Conservation (phyloP, 2,797 vertebrate species). For the Coccyzus lansbergi region DNA sequence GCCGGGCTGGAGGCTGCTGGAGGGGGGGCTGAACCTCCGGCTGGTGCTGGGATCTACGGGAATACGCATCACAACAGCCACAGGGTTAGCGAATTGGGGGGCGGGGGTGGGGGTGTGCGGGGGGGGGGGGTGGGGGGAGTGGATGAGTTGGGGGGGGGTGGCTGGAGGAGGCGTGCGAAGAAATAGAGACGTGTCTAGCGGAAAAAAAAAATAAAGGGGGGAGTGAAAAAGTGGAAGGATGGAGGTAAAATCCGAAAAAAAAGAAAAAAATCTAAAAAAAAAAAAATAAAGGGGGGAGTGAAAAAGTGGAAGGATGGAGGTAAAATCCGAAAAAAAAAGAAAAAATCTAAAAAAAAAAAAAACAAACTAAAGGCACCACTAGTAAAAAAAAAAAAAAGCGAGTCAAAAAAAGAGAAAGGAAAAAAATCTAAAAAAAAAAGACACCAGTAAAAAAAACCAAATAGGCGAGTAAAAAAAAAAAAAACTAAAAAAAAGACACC, state of each 20-base stretch:
- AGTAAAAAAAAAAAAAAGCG: too few relatives aligned
- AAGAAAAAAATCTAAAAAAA: background rate
- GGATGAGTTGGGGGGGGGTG: slow-evolving; percentile 54
- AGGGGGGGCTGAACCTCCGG: slow-evolving; percentile 83
- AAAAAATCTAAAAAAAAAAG: too few relatives aligned
- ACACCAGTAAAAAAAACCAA: too few relatives aligned
- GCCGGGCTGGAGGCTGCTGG: slow-evolving; percentile 83
- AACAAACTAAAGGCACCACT: too few relatives aligned
- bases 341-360: too few relatives aligned
- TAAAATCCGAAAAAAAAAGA: too few relatives aligned
- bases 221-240: background rate
- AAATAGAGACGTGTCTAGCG: background rate
- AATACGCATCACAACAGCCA: slow-evolving; percentile 96
- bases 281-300: too few relatives aligned
- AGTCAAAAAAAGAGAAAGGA: too few relatives aligned
- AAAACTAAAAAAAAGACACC: too few relatives aligned
- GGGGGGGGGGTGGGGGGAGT: too few relatives aligned
- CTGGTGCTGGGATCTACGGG: slow-evolving; percentile 91
- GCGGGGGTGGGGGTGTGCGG: background rate
- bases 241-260: slow-evolving; percentile 42
- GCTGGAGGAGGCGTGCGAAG: slow-evolving; percentile 62
- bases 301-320: too few relatives aligned
- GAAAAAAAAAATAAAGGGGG: background rate
- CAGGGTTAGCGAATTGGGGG: slow-evolving; percentile 79
- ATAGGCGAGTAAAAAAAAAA: too few relatives aligned